These are phyloP conservation scores for Malurus elegans DNA, from an alignment of 2,113 vertebrate species.

Conservation along the genomic window DNA sequence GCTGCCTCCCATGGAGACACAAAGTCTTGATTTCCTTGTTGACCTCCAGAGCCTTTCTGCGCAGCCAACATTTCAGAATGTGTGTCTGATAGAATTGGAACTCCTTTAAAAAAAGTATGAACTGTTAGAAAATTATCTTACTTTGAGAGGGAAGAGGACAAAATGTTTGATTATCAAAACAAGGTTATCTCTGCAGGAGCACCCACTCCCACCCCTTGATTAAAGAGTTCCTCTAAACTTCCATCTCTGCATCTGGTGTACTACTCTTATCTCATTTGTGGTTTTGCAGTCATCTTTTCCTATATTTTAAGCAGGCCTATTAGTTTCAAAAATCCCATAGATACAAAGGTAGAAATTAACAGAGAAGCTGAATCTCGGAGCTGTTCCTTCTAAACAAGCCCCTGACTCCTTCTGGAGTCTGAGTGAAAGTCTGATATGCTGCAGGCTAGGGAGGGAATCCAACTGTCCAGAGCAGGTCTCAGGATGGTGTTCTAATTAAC, in stretches of 20 bases:
- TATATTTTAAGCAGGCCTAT: constrained; percentile 10
- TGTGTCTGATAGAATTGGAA: background rate
- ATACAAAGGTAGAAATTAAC: background rate
- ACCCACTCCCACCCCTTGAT: constrained; percentile 22
- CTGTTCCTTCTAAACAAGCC: background rate
- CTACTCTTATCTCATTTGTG: constrained; percentile 37
- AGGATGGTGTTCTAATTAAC: background rate
- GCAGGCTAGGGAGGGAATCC: background rate
- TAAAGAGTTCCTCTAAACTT: constrained; percentile 44
- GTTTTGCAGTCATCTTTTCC: constrained; percentile 25
- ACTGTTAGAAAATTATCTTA: background rate
- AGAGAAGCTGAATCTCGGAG: background rate
- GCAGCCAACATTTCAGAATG: background rate
- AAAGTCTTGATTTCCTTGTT: background rate
- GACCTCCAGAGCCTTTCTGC: background rate
- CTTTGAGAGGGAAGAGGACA: background rate
- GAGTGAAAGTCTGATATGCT: background rate
- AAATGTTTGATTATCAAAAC: constrained; percentile 26
- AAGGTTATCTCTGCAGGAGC: constrained; percentile 36
- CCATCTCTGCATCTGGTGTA: background rate
- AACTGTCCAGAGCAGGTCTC: background rate
- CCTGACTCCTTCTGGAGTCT: background rate
- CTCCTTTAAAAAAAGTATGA: background rate
- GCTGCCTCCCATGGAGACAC: background rate
- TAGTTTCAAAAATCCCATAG: background rate